Base-by-base conservation (phyloP, 92 coral and sea anemone genomes). In the Bergia sp. region DNA sequence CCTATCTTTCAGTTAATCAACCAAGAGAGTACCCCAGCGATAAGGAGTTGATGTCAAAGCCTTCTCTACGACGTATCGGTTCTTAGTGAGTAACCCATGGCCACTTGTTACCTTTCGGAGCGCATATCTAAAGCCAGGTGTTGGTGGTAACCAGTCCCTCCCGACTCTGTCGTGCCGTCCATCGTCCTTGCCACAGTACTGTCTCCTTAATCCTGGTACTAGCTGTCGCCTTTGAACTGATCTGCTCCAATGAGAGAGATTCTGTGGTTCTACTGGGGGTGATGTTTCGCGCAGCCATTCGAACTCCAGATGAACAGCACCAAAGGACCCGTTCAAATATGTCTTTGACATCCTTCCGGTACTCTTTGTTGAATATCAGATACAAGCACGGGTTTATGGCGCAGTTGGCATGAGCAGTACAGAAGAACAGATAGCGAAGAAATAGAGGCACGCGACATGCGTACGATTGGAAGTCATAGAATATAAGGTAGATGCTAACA, bases 301-400 rank as follows among this genome's bases (percentile, higher is more conserved):
- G 69, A 72, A 69, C 5, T 36, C 79, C 78, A 23, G 79, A 44
- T 16, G 69, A 84, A 18, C 87, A 50, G 44, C 87, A 71, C 87
- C 77, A 69, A 66, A 67, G 2, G 50, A 44, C 43, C 37, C 43
- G 21, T 37, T 45, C 8, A 84, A 71, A 47, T 2, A 84, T 15
- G 36, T 37, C 44, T 39, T 71, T 47, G 15, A 71, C 65, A 2
- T 72, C 87, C 16, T 84, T n/a, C 20, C 79, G 61, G 65, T 84
- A 84, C 6, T 84, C 79, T 21, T 37, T 84, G 65, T 84, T 84
- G 66, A 71, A 84, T 15, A 37, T 23, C 36, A 84, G 79, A 84
- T 84, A 84, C 39, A 84, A 18, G 15, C 78, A 84, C 23, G 87
- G 87, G 36, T 84, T 84, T 5, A 84, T 7, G 8, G 87, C 87